Evolutionary conservation across 1,140 invertebrate species (phyloP), one percentile per base, ranked within the genome.

Genomic region (Drosophila dunni): DNA sequence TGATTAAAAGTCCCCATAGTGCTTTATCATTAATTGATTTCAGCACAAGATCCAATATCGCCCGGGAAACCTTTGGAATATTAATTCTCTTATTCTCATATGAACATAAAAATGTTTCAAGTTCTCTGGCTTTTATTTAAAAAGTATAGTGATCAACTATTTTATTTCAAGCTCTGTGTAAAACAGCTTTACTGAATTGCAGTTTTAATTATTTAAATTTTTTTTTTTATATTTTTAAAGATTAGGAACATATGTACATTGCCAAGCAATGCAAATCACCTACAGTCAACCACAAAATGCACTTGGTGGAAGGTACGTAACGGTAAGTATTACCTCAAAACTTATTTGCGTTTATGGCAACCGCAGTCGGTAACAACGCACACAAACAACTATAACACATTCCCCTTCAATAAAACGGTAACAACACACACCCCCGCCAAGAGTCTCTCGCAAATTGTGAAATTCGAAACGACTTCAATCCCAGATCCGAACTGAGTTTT

Each of bases 381-480:
- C 46, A 6, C 24, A 29, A 33, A 44, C 13, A 42, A 33, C 40
- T 42, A 29, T 6, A 29, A 29, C n/a, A 40, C 10, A 29, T 36
- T 20, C 48, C 36, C 40, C 5, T 40, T 6, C 15, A 13, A 15
- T 54, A 53, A 53, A 63, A 46, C 29, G 36, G 36, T 17, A 68
- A 51, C 45, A 51, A 63, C 40, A 63, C 24, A 24, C 10, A 24
- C 33, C 15, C 38, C 57, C 38, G 38, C 29, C 50, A n/a, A 10
- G 24, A 24, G 8, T 17, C 62, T n/a, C 38, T 40, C 24, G n/a
- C 36, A 61, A 60, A 46, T 50, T 42, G 11, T 68, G 70, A 54
- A 73, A 73, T 60, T 68, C 38, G 70, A 73, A 53, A 38, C 56
- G 64, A 61, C 70, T 68, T 68, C 70, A 73, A 68, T 60, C 36